A percentile compares a stretch with the other conserved stretches of the same genome.
Evolutionary conservation across 2,888 invertebrate genomes (phyloP).

Genomic region (Mythimna ferrago): DNA sequence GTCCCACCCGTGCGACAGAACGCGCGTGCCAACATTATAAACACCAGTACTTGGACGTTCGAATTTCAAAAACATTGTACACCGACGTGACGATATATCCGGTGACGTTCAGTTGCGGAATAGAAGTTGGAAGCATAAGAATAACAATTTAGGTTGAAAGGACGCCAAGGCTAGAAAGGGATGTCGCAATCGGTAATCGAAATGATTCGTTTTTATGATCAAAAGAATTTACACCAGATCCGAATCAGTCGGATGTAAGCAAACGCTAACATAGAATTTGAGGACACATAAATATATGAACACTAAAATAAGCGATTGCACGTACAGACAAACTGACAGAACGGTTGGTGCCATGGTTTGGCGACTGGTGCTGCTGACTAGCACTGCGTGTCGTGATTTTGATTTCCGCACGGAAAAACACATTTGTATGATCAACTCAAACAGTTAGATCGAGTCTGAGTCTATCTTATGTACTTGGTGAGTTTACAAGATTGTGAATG

Average conservation of each 20-base stretch:
- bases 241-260: conserved; percentile 4
- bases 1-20: conserved; percentile 85
- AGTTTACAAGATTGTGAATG: too few relatives aligned
- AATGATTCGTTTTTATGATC: conserved; percentile 20
- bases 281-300: background rate
- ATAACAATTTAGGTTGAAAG: conserved; percentile 56
- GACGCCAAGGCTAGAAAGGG: conserved; percentile 43
- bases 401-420: too few relatives aligned
- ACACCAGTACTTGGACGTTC: conserved; percentile 85
- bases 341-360: background rate
- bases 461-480: too few relatives aligned
- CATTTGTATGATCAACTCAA: too few relatives aligned
- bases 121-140: conserved; percentile 57
- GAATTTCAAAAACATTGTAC: conserved; percentile 87
- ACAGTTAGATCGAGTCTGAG: too few relatives aligned
- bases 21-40: conserved; percentile 87
- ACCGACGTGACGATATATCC: conserved; percentile 88
- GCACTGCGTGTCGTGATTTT: too few relatives aligned
- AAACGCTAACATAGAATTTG: background rate
- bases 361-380: too few relatives aligned
- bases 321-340: background rate
- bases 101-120: conserved; percentile 80
- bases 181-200: conserved; percentile 27
- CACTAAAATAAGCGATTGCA: background rate
- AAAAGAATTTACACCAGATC: background rate